These are phyloP conservation scores for Ceraclea dissimilis DNA, from an alignment of 2,888 invertebrate species.

Conservation along the genomic window DNA sequence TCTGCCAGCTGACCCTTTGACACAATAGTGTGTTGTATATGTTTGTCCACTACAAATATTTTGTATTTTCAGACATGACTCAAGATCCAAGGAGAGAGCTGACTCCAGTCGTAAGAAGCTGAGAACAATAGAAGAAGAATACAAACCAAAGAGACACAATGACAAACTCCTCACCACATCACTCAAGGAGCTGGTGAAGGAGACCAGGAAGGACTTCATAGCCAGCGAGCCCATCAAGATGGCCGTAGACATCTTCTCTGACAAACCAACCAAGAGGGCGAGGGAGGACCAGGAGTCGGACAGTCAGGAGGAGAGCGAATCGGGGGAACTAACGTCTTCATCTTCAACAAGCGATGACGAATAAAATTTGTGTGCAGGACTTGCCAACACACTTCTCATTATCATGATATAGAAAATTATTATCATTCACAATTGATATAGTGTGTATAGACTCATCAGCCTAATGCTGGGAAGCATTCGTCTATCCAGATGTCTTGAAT, in stretches of 20 bases:
- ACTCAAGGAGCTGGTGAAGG: constrained; percentile 23
- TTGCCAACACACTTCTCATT: no score
- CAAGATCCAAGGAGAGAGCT: constrained; percentile 7
- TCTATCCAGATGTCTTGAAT: no score
- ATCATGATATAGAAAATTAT: no score
- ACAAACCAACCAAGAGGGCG: constrained; percentile 7
- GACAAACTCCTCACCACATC: constrained; percentile 21
- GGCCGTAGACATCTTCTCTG: constrained; percentile 24
- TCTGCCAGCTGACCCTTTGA: no score
- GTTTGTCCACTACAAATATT: no score
- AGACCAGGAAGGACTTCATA: constrained; percentile 23
- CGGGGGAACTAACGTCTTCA: neutral
- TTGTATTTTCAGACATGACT: constrained; percentile 20
- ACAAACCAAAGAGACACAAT: constrained; percentile 16
- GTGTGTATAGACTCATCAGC: no score
- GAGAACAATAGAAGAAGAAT: constrained; percentile 13
- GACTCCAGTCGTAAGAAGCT: constrained; percentile 26
- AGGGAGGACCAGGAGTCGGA: constrained; percentile 8
- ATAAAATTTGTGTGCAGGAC: no score
- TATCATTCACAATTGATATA: no score
- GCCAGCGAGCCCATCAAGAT: constrained; percentile 22
- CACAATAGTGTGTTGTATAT: no score
- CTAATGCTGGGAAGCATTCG: no score
- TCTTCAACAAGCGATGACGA: constrained; percentile 2
- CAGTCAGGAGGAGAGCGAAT: constrained; percentile 1